Conservation (phyloP, 2,888 invertebrate genomes). For the Lacanobia oleracea region DNA sequence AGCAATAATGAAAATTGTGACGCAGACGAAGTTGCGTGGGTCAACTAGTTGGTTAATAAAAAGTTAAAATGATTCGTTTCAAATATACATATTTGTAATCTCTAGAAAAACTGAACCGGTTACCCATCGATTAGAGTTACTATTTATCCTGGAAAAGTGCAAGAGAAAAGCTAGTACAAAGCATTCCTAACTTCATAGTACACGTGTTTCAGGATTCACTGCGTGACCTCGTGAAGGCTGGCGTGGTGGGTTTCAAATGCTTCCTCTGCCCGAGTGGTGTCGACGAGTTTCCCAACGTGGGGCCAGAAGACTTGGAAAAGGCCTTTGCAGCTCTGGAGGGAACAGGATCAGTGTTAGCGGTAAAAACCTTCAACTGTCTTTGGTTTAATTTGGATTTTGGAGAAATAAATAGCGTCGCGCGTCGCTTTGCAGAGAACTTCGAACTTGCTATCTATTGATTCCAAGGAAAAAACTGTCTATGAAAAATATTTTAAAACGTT, state of each 20-base stretch:
- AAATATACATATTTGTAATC: too few species aligned
- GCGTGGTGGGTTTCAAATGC: conserved; percentile 94
- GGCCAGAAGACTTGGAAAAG: conserved; percentile 88
- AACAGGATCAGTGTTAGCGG: conserved; percentile 92
- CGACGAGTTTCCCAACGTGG: conserved; percentile 93
- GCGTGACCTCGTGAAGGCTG: conserved; percentile 90
- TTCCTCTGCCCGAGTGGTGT: conserved; percentile 93
- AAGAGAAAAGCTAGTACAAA: neutral
- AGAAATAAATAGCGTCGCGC: too few species aligned
- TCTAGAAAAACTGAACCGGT: neutral
- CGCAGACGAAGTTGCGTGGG: too few species aligned
- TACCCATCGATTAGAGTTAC: neutral
- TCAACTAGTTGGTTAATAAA: too few species aligned
- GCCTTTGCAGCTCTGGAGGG: conserved; percentile 91
- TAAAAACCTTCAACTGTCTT: conserved; percentile 72
- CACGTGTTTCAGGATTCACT: conserved; percentile 87
- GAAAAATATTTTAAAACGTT: too few species aligned
- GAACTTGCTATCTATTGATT: too few species aligned
- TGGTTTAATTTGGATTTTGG: too few species aligned
- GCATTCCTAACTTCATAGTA: neutral
- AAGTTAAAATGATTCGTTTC: too few species aligned
- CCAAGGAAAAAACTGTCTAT: too few species aligned
- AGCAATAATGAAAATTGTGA: too few species aligned
- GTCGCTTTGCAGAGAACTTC: too few species aligned
- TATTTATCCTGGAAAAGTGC: neutral